Evolutionary conservation across 2,113 vertebrate genomes (phyloP), one percentile per base, ranked within the genome.

Genomic region (Trinectes maculatus): DNA sequence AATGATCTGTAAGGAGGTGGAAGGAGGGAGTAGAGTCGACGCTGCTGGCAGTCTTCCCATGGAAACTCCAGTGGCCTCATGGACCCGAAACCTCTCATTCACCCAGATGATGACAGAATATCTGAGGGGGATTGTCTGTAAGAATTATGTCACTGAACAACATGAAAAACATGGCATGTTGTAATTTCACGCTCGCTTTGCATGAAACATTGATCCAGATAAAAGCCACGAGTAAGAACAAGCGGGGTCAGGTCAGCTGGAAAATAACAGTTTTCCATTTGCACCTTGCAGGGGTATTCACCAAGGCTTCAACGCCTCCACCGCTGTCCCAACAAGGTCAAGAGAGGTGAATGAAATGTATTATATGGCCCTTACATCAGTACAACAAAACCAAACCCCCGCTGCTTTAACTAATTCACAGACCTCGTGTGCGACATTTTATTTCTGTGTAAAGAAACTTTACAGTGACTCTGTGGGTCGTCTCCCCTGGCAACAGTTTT

Each of bases 1-100:
- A 80, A 79, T 78, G 56, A 90, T 79, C 62, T 85, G 73, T 74
- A 83, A 85, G 83, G 74, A 81, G 73, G 71, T 87, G 80, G 76
- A 85, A 64, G 12, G 21, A 25, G 46, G 64, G 72, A 69, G 71
- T 61, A 63, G 67, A 73, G 71, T 65, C 34, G 43, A 54, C 59
- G 34, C 39, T 74, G 57, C 49, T 58, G 66, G 65, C 44, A 43
- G 6, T 31, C 48, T 21, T 44, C 58, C 8, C 16, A 19, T 8
- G 64, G 56, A 77, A 34, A 71, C 43, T 66, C 47, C 64, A 39
- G 40, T 65, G 70, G 40, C 74, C 76, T 83, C 75, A 49, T 48
- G 25, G 64, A 52, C 46, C 80, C 66, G 22, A 47, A 51, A 48
- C 18, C 34, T 57, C 24, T 12, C 13, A 46, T 62, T 62, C 69